Evolutionary conservation across 2,888 invertebrate species (phyloP), one percentile per base, ranked within the genome.

Genomic region (Myathropa florea): DNA sequence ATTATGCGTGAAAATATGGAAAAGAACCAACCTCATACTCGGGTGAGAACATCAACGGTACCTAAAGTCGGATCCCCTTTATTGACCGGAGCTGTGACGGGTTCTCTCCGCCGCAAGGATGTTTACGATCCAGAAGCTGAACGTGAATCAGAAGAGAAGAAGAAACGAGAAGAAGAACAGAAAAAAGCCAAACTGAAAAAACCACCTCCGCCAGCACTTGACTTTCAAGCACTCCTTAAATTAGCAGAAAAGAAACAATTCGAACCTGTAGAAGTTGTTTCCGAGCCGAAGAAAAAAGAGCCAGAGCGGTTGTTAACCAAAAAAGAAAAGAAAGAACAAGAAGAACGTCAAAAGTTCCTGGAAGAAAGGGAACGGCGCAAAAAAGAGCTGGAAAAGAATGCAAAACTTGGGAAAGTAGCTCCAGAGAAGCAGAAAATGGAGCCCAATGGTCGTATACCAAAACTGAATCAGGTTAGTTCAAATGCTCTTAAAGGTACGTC

Each of bases 161-260:
- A 90, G n/a, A 91, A 90, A 33, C 91, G 90, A 2, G 92, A 92
- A 18, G 91, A 93, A 7, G 90, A 90, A 75, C 88, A 89, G 72
- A 87, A 92, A 18, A 95, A 95, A 89, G 93, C 94, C 0, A 96
- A 96, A 91, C 91, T 93, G 4, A 95, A 92, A 82, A 91, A 93
- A 88, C 93, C 94, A 3, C 91, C 93, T 63, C 96, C 96, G 2
- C 96, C 97, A 0, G 95, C 96, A 0, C 94, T 97, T 91, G 96
- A 97, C 91, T 98, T 97, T 90, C 94, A 95, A 89, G 95, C 96
- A 78, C 91, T 98, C 24, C 91, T 98, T 3, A 96, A 97, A 92
- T 93, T 97, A 7, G 97, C 97, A 0, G 96, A 96, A 89, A 95
- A 96, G 90, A 97, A 97, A 90, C 97, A 97, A 88, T 94, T 95